These are phyloP conservation scores for Matsumyia berberina DNA, from an alignment of 2,888 invertebrate genomes.

Conservation along the genomic window DNA sequence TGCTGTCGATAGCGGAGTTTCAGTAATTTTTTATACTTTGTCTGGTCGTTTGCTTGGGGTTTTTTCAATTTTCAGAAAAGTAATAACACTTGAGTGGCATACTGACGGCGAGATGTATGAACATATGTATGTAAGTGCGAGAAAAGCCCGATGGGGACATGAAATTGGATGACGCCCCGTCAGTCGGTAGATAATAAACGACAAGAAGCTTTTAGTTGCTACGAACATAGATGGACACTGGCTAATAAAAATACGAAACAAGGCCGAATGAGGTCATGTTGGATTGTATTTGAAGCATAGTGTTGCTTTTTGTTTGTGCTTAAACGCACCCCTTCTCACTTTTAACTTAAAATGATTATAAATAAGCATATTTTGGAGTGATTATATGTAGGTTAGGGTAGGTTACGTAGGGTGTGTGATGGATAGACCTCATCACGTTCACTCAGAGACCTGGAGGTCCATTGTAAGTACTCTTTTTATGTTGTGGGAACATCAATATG, in stretches of 20 bases:
- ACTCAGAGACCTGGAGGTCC: too few species aligned
- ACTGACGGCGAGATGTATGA: neutral
- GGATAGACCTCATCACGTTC: too few species aligned
- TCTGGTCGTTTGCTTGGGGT: constrained; percentile 39
- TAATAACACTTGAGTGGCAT: constrained; percentile 36
- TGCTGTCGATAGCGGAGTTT: constrained; percentile 53
- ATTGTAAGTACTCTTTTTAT: too few species aligned
- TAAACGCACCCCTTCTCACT: too few species aligned
- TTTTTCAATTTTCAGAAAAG: constrained; percentile 27
- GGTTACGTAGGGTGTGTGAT: too few species aligned
- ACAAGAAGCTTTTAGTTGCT: neutral
- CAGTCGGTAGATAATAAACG: constrained; percentile 24
- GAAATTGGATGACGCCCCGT: constrained; percentile 5
- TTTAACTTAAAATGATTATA: too few species aligned
- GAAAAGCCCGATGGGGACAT: neutral
- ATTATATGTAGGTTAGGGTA: too few species aligned
- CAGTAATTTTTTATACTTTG: constrained; percentile 43
- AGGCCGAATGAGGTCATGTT: too few species aligned
- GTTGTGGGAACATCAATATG: too few species aligned
- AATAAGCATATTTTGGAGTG: too few species aligned
- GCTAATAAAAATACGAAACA: neutral
- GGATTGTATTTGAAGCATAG: too few species aligned
- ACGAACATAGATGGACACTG: neutral
- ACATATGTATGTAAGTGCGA: constrained; percentile 1
- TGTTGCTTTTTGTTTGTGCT: too few species aligned